phyloP scores from a whole-genome alignment of 2,797 vertebrate species.

The Clarias laeviceps region DNA sequence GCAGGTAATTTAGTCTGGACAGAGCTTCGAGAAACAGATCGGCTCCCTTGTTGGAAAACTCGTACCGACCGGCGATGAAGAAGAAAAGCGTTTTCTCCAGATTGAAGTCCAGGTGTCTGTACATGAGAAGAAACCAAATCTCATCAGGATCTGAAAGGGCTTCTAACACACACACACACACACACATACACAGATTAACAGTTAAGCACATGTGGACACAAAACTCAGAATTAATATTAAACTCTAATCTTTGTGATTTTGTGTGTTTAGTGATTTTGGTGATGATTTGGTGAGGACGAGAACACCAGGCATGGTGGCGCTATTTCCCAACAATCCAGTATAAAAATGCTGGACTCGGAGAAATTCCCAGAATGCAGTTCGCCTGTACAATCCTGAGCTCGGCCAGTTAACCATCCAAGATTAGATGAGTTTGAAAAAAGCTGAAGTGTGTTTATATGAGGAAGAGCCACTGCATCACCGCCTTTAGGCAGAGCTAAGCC shows the following conservation, averaged over 20 bases:
- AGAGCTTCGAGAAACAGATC: slow-evolving; percentile 94
- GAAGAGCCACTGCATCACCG: not conserved
- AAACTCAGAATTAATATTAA: not conserved
- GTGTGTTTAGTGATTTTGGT: no score
- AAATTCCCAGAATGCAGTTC: not conserved
- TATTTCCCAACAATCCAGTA: not conserved
- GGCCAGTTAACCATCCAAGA: not conserved
- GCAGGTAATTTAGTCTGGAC: slow-evolving; percentile 91
- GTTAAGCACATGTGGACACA: not conserved
- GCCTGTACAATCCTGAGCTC: not conserved
- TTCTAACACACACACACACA: no score
- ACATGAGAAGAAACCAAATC: slow-evolving; percentile 33
- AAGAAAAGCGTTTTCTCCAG: slow-evolving; percentile 94
- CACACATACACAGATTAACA: not conserved
- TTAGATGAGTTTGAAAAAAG: not conserved
- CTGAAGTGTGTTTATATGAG: not conserved
- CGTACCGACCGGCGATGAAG: slow-evolving; percentile 95
- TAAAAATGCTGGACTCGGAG: not conserved
- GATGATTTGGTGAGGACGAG: no score
- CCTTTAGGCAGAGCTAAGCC: no score
- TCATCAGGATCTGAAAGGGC: not conserved
- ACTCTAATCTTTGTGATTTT: not conserved
- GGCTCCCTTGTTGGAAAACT: slow-evolving; percentile 96
- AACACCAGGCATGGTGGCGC: no score
- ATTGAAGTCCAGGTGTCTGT: slow-evolving; percentile 92